phyloP scores from a whole-genome alignment of 1,140 invertebrate genomes.

The Ridgeia piscesae region DNA sequence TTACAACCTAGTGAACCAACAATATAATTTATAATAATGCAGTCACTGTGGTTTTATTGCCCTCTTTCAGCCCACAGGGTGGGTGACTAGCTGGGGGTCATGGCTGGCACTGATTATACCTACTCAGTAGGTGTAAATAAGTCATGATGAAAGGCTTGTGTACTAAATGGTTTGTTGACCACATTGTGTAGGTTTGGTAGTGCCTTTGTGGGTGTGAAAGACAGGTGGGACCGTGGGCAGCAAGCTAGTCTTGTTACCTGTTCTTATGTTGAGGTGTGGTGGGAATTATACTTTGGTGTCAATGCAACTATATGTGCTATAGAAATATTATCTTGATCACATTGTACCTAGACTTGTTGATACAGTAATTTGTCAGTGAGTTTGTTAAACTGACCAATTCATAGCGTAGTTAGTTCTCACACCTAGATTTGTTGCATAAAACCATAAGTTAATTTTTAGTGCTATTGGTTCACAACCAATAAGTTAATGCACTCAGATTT shows the following conservation, averaged over 20 bases:
- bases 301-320: not conserved
- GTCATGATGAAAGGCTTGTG: not conserved
- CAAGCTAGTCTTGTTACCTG: not conserved
- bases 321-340: not conserved
- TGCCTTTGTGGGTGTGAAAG: not conserved
- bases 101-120: too few species aligned
- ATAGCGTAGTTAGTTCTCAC: not conserved
- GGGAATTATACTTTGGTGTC: not conserved
- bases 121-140: not conserved
- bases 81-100: too few species aligned
- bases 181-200: not conserved
- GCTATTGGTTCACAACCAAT: not conserved
- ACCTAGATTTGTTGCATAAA: not conserved
- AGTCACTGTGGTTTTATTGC: not conserved
- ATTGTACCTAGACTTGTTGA: not conserved
- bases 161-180: not conserved
- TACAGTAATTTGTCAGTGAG: not conserved
- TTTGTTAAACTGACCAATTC: not conserved
- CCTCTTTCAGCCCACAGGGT: not conserved
- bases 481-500: not conserved
- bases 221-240: not conserved
- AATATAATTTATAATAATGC: not conserved
- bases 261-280: not conserved
- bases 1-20: too few species aligned
- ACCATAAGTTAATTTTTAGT: not conserved